phyloP scores from a whole-genome alignment of 2,113 vertebrate genomes.

The Gallinago media region DNA sequence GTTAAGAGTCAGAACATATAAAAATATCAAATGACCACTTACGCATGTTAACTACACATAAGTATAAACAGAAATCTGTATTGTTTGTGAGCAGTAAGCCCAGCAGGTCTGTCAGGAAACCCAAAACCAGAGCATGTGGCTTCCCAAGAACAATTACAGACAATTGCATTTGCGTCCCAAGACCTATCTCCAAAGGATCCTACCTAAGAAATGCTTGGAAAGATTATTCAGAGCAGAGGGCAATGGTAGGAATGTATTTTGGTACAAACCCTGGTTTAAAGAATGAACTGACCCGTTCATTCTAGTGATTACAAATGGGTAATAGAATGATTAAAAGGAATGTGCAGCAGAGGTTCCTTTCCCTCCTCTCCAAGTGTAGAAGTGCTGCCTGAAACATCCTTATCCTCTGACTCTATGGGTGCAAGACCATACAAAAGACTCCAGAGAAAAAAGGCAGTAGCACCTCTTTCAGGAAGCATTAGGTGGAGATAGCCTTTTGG shows the following conservation, averaged over 20 bases:
- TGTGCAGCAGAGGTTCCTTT: neutral
- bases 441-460: neutral
- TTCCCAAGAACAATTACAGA: neutral
- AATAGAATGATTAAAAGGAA: neutral
- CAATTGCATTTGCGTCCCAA: neutral
- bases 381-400: neutral
- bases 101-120: neutral
- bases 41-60: neutral
- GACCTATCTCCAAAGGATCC: fast-evolving
- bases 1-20: neutral
- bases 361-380: neutral
- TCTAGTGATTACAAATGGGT: neutral
- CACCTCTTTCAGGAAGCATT: neutral
- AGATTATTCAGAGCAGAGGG: neutral
- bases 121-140: neutral
- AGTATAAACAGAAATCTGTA: neutral
- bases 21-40: neutral
- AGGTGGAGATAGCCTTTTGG: neutral
- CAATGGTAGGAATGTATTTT: neutral
- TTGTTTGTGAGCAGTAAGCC: neutral
- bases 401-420: neutral
- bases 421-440: neutral
- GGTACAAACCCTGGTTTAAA: neutral
- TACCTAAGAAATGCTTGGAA: neutral
- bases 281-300: neutral